Conservation (phyloP, 2,888 invertebrate genomes). For the Diplazon laetatorius region DNA sequence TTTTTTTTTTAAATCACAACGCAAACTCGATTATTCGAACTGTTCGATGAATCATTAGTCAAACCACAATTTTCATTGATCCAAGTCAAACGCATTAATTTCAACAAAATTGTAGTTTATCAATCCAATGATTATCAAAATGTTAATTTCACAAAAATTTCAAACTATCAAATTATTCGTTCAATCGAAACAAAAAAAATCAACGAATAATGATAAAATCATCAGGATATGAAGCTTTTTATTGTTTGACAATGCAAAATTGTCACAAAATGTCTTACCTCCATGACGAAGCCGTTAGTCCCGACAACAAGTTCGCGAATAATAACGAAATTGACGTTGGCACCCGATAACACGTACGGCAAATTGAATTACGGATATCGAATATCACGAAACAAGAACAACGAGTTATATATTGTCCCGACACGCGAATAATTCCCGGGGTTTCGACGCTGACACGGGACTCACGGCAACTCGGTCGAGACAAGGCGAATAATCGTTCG, state of each 20-base stretch:
- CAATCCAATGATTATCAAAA: not conserved
- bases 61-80: slow-evolving; percentile 14
- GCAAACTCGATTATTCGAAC: not conserved
- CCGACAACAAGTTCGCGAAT: slow-evolving; percentile 11
- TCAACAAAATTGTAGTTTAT: slow-evolving; percentile 16
- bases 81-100: not conserved
- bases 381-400: not conserved
- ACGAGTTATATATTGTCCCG: too few relatives aligned
- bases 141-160: too few relatives aligned
- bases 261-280: slow-evolving; percentile 65
- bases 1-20: too few relatives aligned
- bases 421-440: not conserved
- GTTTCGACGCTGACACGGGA: not conserved
- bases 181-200: too few relatives aligned
- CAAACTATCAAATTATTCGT: not conserved
- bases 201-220: not conserved
- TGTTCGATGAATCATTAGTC: not conserved
- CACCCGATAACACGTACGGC: slow-evolving; percentile 37
- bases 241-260: not conserved
- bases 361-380: not conserved
- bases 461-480: slow-evolving; percentile 30
- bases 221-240: not conserved
- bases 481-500: slow-evolving; percentile 55
- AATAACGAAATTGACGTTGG: slow-evolving; percentile 25
- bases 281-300: slow-evolving; percentile 65